Percentiles rank a stretch among this genome's conserved stretches.
phyloP scores from a whole-genome alignment of 2,797 vertebrate species.

The Esox masquinongy region DNA sequence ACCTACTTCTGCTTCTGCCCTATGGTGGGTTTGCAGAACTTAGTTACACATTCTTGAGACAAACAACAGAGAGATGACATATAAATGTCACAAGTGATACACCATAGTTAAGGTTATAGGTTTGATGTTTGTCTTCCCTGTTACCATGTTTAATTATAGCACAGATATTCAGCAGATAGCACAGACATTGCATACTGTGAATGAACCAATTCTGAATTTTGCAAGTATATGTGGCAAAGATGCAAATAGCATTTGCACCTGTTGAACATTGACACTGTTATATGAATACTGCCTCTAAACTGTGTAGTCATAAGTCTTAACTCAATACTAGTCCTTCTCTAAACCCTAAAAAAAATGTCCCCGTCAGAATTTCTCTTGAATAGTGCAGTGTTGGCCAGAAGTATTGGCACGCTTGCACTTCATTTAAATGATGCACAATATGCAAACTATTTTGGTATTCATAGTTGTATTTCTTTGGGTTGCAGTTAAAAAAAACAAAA shows the following conservation, averaged over 20 bases:
- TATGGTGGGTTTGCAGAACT: constrained; percentile 28
- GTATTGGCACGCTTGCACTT: too few species aligned
- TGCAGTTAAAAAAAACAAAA: too few species aligned
- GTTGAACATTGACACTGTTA: not conserved
- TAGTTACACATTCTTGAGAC: constrained; percentile 4
- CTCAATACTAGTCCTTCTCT: not conserved
- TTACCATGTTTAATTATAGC: not conserved
- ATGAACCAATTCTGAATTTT: not conserved
- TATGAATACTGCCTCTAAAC: not conserved
- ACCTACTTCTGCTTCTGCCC: constrained; percentile 54
- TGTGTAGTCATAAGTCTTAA: not conserved
- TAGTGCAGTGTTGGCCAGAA: too few species aligned
- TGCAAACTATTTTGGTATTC: too few species aligned
- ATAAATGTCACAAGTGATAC: not conserved
- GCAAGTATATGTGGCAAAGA: not conserved
- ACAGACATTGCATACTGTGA: not conserved
- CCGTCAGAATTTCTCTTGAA: too few species aligned
- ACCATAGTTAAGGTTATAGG: not conserved
- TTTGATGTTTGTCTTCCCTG: not conserved
- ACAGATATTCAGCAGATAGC: not conserved
- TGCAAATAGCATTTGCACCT: not conserved
- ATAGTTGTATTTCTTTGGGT: too few species aligned
- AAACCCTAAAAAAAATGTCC: not conserved
- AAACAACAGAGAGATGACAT: not conserved
- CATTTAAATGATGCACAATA: too few species aligned